Base-by-base conservation (phyloP, 2,113 vertebrate species). In the Aptenodytes patagonicus region DNA sequence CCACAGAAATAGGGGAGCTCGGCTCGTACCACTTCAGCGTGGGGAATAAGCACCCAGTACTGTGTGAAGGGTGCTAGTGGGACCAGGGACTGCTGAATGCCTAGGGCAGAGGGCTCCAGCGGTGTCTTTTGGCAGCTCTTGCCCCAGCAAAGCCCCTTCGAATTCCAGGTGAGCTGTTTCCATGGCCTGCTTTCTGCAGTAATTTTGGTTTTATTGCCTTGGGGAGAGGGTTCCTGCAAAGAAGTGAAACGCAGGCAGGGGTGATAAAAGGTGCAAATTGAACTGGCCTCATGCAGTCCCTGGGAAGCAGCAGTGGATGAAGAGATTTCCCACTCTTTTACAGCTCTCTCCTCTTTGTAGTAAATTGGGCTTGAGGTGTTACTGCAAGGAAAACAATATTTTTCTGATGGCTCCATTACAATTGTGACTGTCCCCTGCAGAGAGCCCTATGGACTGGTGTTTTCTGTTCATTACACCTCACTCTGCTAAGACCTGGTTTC, bases 181-280 rank as follows among this genome's bases (percentile, higher is more conserved):
- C 71, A 25, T 0, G 0, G 55, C 46, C 87, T 82, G 76, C 71
- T 90, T 95, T 90, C 91, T 94, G 73, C 44, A 86, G 87, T 75
- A 80, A 97, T 96, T 96, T 98, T 92, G 83, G 40, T 77, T 97
- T 97, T 96, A 96, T 92, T 94, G 88, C 94, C 89, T 51, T 64
- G 17, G 92, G 84, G 87, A 95, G 62, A 93, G 11, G 60, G 80
- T 42, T 97, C 71, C 87, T 85, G 83, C 89, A 92, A 94, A 69
- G 58, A 80, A 96, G 95, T 82, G 89, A 94, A 93, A 89, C 1
- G 5, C 79, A 75, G 65, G 69, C 29, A 2, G 69, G 55, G 82
- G 89, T 87, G 94, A 95, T 92, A 97, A 97, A 97, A 97, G 96
- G 94, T 97, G 95, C 76, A 96, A 96, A 98, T 94, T 97, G 96